These are phyloP conservation scores for Cepaea hortensis DNA, from an alignment of 2,888 invertebrate genomes.

Conservation along the genomic window DNA sequence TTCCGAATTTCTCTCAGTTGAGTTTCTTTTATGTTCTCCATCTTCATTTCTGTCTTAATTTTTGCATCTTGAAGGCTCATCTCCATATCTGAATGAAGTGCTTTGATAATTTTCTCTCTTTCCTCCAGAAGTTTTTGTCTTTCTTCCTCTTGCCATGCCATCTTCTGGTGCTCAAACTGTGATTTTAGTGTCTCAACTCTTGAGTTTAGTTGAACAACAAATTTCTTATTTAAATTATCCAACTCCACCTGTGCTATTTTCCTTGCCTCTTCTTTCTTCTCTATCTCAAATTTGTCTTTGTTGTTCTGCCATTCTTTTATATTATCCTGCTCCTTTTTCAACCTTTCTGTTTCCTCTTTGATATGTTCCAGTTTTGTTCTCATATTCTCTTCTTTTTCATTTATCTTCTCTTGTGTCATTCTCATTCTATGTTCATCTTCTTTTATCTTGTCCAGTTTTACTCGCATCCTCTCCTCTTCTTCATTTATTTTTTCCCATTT, in stretches of 20 bases:
- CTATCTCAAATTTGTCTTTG: not conserved
- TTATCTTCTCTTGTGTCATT: no score
- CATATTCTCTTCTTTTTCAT: no score
- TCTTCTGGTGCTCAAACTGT: conserved; percentile 27
- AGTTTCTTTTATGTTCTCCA: not conserved
- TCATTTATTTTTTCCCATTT: no score
- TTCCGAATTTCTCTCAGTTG: conserved; percentile 29
- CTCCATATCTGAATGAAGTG: conserved; percentile 3
- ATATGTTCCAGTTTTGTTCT: no score
- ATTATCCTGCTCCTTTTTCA: no score
- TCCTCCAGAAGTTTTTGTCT: conserved; percentile 22
- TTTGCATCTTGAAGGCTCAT: conserved; percentile 1
- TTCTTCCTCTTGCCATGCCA: conserved; percentile 31
- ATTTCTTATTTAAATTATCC: conserved; percentile 25
- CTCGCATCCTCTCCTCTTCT: no score
- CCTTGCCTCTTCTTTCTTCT: conserved; percentile 28
- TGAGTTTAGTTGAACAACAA: conserved; percentile 35
- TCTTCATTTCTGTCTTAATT: conserved; percentile 23
- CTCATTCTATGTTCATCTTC: no score
- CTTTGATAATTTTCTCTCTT: not conserved
- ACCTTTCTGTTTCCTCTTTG: no score
- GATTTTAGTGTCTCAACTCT: conserved; percentile 41
- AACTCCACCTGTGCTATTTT: conserved; percentile 32
- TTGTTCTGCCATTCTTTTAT: not conserved
- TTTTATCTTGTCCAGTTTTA: no score